Evolutionary conservation across 1,140 invertebrate species (phyloP), one percentile per base, ranked within the genome.

Genomic region (Drosophila pandora): DNA sequence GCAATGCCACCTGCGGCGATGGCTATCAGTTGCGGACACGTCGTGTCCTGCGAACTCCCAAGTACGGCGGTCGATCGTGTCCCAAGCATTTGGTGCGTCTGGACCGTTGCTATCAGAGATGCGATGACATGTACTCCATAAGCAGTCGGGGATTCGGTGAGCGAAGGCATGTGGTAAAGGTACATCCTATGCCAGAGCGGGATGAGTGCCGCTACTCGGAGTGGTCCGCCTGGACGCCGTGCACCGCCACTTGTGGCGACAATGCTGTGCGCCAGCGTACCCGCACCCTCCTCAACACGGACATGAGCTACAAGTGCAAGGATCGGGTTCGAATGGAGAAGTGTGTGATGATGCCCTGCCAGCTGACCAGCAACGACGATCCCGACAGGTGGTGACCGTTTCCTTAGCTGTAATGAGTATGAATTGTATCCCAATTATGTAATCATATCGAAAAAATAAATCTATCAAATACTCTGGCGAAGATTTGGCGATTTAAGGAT

Each of bases 11-110:
- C 34, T 96, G 96, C 78, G 94, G 94, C 50, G 92, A 92, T 9
- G 95, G 93, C 30, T 91, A 92, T 10, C 93, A 92, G 47, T 65
- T 82, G 4, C 93, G 91, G 34, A 92, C 73, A 2, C 92, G 93
- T n/a, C 72, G 90, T 1, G 92, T 92, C 3, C 63, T 95, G 90
- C 85, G 92, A n/a, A 89, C 93, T 3, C 93, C 95, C 1, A 91
- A 93, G 63, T 95, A 96, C 76, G 95, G 95, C 0, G 96, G 96
- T 6, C 94, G 93, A 70, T 92, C 87, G 2, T 97, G 96, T 88
- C 95, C 95, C 1, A 93, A 92, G 63, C 94, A 94, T 72, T 73
- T 95, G 49, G 77, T 93, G 12, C 62, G 84, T 4, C 2, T 77
- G 9, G 91, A 88, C 63, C 74, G 76, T 45, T 90, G 84, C 65